Conservation (phyloP, 2,888 invertebrate genomes). For the Trimorus sp. region DNA sequence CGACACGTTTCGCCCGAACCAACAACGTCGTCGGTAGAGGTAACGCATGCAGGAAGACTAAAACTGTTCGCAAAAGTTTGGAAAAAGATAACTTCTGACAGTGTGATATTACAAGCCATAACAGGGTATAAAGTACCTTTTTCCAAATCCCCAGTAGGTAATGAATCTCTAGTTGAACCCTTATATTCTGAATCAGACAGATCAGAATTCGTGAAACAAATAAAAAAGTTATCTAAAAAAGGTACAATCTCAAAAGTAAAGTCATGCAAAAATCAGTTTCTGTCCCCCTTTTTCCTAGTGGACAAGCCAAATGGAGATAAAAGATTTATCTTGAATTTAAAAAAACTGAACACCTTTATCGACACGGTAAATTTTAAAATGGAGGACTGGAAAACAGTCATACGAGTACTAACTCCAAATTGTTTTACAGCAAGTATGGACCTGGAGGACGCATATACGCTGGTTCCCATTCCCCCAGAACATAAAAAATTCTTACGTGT, state of each 20-base stretch:
- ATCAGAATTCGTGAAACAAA: conserved; percentile 11
- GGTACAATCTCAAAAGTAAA: conserved; percentile 8
- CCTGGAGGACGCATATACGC: not conserved
- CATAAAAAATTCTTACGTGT: not conserved
- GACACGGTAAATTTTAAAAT: not conserved
- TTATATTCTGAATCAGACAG: not conserved
- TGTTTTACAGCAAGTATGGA: not conserved
- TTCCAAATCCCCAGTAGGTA: conserved; percentile 2
- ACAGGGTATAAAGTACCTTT: conserved; percentile 36
- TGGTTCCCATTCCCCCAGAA: not conserved
- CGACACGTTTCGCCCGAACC: not conserved
- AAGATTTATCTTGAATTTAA: conserved; percentile 44
- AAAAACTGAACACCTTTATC: conserved; percentile 5
- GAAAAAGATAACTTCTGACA: conserved; percentile 19
- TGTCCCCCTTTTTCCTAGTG: not conserved
- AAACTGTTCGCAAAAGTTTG: conserved; percentile 19
- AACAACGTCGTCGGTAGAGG: conserved; percentile 24
- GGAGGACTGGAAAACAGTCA: conserved; percentile 5
- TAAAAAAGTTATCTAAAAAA: conserved; percentile 12
- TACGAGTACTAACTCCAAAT: not conserved
- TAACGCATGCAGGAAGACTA: conserved; percentile 16
- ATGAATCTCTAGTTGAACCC: not conserved
- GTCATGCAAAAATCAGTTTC: not conserved
- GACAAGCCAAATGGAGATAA: conserved; percentile 20
- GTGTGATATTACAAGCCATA: conserved; percentile 5